Percentiles rank a stretch among this genome's conserved stretches.
Conservation (phyloP, 2,888 invertebrate genomes). For the Orthonevra nobilis region DNA sequence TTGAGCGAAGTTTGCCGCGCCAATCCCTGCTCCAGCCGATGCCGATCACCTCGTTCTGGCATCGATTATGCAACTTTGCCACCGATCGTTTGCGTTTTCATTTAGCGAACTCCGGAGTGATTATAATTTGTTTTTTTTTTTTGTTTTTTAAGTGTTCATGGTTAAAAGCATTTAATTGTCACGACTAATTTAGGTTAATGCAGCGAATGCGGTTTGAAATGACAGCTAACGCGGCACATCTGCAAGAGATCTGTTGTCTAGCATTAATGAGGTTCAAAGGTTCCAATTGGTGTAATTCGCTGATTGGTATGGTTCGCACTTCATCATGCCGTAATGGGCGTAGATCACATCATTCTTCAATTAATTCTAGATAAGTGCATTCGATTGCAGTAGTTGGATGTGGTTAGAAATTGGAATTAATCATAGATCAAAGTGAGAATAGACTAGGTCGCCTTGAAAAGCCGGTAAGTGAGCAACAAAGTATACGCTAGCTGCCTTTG, state of each 20-base stretch:
- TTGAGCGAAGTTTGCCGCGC: constrained; percentile 7
- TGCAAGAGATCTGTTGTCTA: constrained; percentile 50
- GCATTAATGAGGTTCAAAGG: constrained; percentile 42
- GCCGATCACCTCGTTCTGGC: constrained; percentile 31
- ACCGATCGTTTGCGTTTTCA: not conserved
- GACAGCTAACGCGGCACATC: constrained; percentile 23
- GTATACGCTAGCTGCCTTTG: too few relatives aligned
- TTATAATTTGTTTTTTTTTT: too few relatives aligned
- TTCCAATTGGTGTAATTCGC: constrained; percentile 40
- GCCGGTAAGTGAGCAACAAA: not conserved
- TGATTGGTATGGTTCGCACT: constrained; percentile 45
- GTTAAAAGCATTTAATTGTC: constrained; percentile 42
- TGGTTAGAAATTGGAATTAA: not conserved
- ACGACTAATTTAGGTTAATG: constrained; percentile 33
- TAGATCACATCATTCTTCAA: constrained; percentile 9
- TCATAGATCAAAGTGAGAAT: not conserved
- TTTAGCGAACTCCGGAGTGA: constrained; percentile 23
- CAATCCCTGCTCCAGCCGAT: constrained; percentile 19
- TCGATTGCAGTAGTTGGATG: not conserved
- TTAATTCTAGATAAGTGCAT: constrained; percentile 5
- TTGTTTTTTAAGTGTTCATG: too few relatives aligned
- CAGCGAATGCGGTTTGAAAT: not conserved
- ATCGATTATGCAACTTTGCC: too few relatives aligned
- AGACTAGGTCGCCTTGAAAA: not conserved
- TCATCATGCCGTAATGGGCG: constrained; percentile 13